phyloP scores from a whole-genome alignment of 2,797 vertebrate species.

The Pantherophis alleghaniensis region DNA sequence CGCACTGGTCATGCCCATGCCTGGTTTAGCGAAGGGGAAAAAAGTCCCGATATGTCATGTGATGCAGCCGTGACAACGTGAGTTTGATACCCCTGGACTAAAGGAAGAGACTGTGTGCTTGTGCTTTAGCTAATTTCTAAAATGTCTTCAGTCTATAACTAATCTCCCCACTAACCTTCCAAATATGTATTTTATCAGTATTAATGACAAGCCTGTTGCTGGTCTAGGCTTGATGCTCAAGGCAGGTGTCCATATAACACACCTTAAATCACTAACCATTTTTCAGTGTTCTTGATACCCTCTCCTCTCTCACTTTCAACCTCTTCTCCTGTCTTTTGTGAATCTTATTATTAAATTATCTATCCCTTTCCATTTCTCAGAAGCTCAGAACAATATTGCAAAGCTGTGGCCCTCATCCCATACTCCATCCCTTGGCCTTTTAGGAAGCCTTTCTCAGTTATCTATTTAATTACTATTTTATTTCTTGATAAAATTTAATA shows the following conservation, averaged over 20 bases:
- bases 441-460: neutral
- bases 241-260: neutral
- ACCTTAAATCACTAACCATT: neutral
- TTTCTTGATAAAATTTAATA: neutral
- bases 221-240: neutral
- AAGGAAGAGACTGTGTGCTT: neutral
- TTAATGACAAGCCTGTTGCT: neutral
- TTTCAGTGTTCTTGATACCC: neutral
- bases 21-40: too few species aligned
- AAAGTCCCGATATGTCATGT: too few species aligned
- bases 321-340: neutral
- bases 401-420: neutral
- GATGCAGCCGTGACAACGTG: too few species aligned
- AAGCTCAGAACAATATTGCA: neutral
- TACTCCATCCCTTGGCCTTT: neutral
- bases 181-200: neutral
- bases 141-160: neutral
- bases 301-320: too few species aligned
- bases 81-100: neutral
- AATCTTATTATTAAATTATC: neutral
- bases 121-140: neutral
- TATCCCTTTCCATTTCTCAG: neutral
- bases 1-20: too few species aligned
- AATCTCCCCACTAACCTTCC: neutral
- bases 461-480: neutral